phyloP scores from a whole-genome alignment of 2,113 vertebrate species.

The Neodon shergylaensis region DNA sequence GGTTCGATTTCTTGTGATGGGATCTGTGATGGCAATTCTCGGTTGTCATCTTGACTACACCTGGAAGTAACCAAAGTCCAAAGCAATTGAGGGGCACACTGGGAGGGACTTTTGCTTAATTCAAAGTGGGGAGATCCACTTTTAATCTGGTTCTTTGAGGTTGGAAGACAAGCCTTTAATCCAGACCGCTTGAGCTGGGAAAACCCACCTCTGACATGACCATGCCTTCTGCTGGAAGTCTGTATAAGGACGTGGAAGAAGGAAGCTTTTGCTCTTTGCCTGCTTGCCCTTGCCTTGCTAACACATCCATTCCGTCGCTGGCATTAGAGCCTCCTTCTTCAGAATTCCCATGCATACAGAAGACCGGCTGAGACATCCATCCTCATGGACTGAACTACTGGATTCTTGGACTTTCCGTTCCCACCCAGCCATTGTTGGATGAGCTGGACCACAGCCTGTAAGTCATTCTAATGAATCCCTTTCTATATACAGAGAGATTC shows the following conservation, averaged over 20 bases:
- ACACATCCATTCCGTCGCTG: background rate
- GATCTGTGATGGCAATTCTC: background rate
- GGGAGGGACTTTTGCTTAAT: background rate
- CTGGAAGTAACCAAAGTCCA: background rate
- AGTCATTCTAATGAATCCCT: background rate
- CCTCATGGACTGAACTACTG: background rate
- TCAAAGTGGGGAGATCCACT: background rate
- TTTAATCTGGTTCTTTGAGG: background rate
- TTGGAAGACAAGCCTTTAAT: background rate
- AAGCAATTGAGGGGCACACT: background rate
- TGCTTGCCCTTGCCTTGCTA: too few relatives aligned
- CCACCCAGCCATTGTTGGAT: background rate
- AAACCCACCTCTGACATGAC: background rate
- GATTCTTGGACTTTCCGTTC: background rate
- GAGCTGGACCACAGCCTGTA: background rate
- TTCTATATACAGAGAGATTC: background rate
- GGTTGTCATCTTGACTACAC: background rate
- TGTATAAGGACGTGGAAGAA: too few relatives aligned
- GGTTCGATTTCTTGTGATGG: background rate
- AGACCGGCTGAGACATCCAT: background rate
- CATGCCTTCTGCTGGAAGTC: background rate
- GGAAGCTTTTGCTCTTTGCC: background rate
- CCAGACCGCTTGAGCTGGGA: background rate
- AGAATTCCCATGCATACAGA: background rate
- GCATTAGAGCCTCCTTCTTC: background rate